Conservation (phyloP, 1,140 invertebrate genomes). For the Cotesia vestalis region DNA sequence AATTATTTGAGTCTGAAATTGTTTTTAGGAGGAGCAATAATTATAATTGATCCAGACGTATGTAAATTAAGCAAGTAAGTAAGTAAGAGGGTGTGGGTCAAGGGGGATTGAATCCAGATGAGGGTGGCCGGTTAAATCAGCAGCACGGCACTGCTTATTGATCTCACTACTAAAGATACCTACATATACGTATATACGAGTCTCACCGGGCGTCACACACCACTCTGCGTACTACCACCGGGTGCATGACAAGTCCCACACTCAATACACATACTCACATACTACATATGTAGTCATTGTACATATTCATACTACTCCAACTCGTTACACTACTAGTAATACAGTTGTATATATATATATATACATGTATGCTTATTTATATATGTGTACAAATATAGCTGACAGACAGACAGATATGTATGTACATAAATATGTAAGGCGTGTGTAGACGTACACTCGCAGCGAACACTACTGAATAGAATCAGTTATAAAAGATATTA, state of each 20-base stretch:
- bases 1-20: too few species aligned
- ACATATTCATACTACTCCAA: neutral
- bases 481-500: neutral
- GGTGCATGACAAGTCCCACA: constrained; percentile 23
- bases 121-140: constrained; percentile 46
- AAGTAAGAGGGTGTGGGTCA: constrained; percentile 20
- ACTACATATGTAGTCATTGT: neutral
- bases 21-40: neutral
- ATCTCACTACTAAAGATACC: constrained; percentile 56
- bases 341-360: neutral
- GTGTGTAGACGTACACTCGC: too few species aligned
- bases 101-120: constrained; percentile 30
- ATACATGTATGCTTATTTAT: too few species aligned
- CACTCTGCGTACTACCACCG: constrained; percentile 32
- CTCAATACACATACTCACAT: constrained; percentile 6
- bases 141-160: constrained; percentile 58
- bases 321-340: constrained; percentile 12
- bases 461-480: neutral
- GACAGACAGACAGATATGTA: too few species aligned
- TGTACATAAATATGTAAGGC: too few species aligned
- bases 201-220: constrained; percentile 47
- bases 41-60: constrained; percentile 27
- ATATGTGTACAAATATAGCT: too few species aligned
- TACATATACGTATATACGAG: constrained; percentile 50
- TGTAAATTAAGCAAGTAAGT: constrained; percentile 15